Percentiles rank a stretch among this genome's conserved stretches.
These are phyloP conservation scores for Vicugna pacos DNA, from an alignment of 2,113 vertebrate genomes.

Conservation along the genomic window DNA sequence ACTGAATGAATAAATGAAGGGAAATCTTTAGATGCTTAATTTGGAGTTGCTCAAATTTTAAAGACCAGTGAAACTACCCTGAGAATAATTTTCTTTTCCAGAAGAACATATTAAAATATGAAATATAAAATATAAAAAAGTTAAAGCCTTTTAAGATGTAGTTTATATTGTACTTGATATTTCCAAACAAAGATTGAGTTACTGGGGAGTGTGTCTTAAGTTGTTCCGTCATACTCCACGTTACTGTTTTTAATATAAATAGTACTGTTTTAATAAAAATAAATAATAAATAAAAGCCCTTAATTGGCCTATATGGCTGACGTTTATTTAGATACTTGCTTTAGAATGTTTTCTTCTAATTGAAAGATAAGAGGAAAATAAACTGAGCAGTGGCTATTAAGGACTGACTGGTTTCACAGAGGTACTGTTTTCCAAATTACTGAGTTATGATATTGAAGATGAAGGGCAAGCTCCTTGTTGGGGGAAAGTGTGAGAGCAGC, in stretches of 20 bases:
- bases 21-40: not conserved
- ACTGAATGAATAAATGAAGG: not conserved
- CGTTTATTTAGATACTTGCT: conserved; percentile 16
- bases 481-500: conserved; percentile 90
- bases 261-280: not conserved
- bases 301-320: conserved; percentile 58
- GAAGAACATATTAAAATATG: not conserved
- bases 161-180: not conserved
- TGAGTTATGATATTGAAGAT: conserved; percentile 91
- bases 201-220: not conserved
- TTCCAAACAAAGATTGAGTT: not conserved
- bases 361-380: conserved; percentile 74
- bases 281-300: too few species aligned
- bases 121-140: not conserved
- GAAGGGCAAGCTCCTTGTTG: conserved; percentile 91
- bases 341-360: conserved; percentile 63
- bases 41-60: conserved; percentile 20
- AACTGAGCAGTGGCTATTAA: conserved; percentile 83
- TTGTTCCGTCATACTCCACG: not conserved
- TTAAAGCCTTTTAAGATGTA: not conserved
- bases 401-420: conserved; percentile 87
- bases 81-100: conserved; percentile 1
- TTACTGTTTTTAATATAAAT: conserved; percentile 7
- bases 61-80: not conserved
- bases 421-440: conserved; percentile 92